phyloP scores from a whole-genome alignment of 2,113 vertebrate species.

The Rhinolophus ferrumequinum region DNA sequence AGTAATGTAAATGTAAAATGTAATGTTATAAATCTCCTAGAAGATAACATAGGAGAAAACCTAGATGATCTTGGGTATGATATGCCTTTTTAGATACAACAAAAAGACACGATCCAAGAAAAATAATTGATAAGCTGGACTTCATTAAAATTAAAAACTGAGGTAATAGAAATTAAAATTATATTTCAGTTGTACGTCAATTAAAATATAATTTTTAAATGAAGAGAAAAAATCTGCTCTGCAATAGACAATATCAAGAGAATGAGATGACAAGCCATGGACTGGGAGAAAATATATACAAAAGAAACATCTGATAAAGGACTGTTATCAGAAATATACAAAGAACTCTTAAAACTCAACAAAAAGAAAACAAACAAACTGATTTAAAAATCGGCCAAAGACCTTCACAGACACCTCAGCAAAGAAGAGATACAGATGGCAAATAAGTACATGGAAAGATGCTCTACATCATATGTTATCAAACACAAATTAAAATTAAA shows the following conservation, averaged over 20 bases:
- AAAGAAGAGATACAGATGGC: background rate
- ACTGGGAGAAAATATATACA: background rate
- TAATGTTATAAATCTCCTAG: background rate
- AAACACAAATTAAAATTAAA: background rate
- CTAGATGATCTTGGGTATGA: background rate
- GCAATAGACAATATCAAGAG: background rate
- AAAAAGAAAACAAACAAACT: background rate
- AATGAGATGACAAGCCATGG: background rate
- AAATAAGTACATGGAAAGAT: background rate
- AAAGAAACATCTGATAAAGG: background rate
- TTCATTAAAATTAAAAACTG: background rate
- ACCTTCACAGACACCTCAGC: background rate
- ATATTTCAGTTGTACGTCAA: background rate
- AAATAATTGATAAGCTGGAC: background rate
- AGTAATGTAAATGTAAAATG: background rate
- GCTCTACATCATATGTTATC: background rate
- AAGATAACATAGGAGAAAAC: background rate
- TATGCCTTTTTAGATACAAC: background rate
- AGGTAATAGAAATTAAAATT: background rate
- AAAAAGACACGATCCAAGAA: background rate
- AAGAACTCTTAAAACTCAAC: background rate
- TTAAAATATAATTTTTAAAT: background rate
- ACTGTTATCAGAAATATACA: background rate
- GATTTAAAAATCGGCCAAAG: background rate
- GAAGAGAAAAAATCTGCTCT: background rate